Evolutionary conservation across 1,140 invertebrate genomes (phyloP).

Genomic region (Sarcophaga peregrina): DNA sequence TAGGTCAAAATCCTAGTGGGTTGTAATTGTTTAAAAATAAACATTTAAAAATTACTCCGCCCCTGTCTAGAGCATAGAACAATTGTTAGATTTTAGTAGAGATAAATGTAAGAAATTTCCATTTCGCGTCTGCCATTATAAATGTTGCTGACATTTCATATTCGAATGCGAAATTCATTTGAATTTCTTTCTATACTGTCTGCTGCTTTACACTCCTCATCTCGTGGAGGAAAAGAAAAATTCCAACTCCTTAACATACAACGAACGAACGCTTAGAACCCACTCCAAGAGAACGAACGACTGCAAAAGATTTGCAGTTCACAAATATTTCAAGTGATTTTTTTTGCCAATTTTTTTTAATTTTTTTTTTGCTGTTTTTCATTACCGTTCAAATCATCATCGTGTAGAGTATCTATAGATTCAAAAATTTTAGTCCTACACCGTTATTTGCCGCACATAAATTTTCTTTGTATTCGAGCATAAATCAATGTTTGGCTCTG

Average conservation of each 20-base stretch:
- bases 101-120: neutral
- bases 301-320: neutral
- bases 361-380: too few species aligned
- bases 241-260: neutral
- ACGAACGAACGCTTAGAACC: neutral
- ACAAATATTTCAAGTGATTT: neutral
- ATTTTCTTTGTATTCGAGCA: constrained; percentile 60
- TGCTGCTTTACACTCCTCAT: neutral
- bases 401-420: neutral
- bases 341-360: too few species aligned
- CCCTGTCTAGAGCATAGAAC: neutral
- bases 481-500: constrained; percentile 65
- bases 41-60: neutral
- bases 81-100: neutral
- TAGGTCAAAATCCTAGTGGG: too few species aligned
- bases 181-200: neutral
- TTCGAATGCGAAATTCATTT: constrained; percentile 54
- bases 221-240: neutral
- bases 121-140: constrained; percentile 27
- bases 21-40: too few species aligned
- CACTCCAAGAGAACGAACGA: neutral
- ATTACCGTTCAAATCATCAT: too few species aligned
- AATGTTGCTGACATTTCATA: constrained; percentile 63
- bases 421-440: neutral
- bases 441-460: constrained; percentile 55